phyloP scores from a whole-genome alignment of 2,797 vertebrate species.

The Crocidura indochinensis region DNA sequence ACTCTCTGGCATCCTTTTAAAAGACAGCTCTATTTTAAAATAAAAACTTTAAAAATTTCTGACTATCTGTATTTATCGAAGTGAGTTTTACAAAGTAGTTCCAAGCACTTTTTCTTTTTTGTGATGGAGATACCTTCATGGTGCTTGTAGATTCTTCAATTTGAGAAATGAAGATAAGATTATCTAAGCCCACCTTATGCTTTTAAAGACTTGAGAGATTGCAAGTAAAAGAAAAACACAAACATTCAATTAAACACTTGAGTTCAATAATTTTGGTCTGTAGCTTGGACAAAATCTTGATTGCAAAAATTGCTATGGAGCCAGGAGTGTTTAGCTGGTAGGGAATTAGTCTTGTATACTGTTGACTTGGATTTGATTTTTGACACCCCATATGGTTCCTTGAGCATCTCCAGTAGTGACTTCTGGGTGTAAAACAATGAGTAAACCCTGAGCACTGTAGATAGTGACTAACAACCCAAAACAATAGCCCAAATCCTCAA shows the following conservation, averaged over 20 bases:
- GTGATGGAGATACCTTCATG: background rate
- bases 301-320: background rate
- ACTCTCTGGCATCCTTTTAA: slow-evolving; percentile 43
- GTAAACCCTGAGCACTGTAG: too few species aligned
- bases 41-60: background rate
- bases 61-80: slow-evolving; percentile 47
- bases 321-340: too few species aligned
- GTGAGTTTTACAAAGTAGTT: slow-evolving; percentile 33
- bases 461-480: too few species aligned
- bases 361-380: too few species aligned
- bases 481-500: too few species aligned
- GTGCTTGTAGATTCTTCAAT: slow-evolving; percentile 49
- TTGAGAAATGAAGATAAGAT: background rate
- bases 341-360: too few species aligned
- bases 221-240: background rate
- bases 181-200: background rate
- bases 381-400: too few species aligned
- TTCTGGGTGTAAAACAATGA: too few species aligned
- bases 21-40: slow-evolving; percentile 41
- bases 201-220: slow-evolving; percentile 50
- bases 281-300: slow-evolving; percentile 17
- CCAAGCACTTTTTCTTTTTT: background rate
- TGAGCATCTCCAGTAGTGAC: too few species aligned
- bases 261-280: slow-evolving; percentile 43
- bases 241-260: slow-evolving; percentile 16